phyloP scores from a whole-genome alignment of 64 coral and sea anemone species.

The Pachyseris speciosa region DNA sequence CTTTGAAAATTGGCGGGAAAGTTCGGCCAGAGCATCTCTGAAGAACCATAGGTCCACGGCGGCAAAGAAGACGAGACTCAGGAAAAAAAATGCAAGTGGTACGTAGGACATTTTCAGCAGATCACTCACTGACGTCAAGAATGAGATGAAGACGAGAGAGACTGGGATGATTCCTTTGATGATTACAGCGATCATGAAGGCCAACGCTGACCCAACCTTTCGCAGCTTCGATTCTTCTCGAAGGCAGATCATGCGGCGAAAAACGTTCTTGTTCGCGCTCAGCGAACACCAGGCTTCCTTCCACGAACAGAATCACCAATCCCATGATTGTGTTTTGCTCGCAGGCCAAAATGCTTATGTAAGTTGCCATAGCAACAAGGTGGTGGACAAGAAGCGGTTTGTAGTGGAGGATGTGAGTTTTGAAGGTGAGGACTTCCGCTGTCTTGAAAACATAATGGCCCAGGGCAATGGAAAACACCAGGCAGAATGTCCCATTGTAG shows the following conservation, averaged over 20 bases:
- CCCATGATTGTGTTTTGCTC: constrained; percentile 67
- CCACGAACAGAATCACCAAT: constrained; percentile 54
- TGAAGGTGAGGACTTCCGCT: constrained; percentile 57
- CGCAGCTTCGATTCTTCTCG: neutral
- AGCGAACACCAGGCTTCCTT: constrained; percentile 71
- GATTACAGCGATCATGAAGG: constrained; percentile 52
- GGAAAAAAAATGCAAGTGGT: constrained; percentile 89
- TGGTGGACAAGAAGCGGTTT: constrained; percentile 67
- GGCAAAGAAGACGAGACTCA: constrained; percentile 90
- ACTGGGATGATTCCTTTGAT: constrained; percentile 72
- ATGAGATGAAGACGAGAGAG: constrained; percentile 42
- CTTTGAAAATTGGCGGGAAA: constrained; percentile 41
- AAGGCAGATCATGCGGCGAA: constrained; percentile 31
- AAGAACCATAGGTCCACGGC: constrained; percentile 88
- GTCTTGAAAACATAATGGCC: constrained; percentile 76
- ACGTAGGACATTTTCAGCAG: constrained; percentile 85
- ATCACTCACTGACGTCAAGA: constrained; percentile 50
- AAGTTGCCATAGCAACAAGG: constrained; percentile 63
- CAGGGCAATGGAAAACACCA: constrained; percentile 66
- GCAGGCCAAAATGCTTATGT: constrained; percentile 32
- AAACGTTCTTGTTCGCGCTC: constrained; percentile 79
- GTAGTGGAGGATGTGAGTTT: constrained; percentile 30
- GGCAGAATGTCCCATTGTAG: neutral
- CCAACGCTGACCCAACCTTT: constrained; percentile 21
- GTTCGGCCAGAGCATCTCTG: constrained; percentile 54